Percentiles rank a stretch among this genome's conserved stretches.
phyloP scores from a whole-genome alignment of 2,797 vertebrate genomes.

The Smutsia gigantea region DNA sequence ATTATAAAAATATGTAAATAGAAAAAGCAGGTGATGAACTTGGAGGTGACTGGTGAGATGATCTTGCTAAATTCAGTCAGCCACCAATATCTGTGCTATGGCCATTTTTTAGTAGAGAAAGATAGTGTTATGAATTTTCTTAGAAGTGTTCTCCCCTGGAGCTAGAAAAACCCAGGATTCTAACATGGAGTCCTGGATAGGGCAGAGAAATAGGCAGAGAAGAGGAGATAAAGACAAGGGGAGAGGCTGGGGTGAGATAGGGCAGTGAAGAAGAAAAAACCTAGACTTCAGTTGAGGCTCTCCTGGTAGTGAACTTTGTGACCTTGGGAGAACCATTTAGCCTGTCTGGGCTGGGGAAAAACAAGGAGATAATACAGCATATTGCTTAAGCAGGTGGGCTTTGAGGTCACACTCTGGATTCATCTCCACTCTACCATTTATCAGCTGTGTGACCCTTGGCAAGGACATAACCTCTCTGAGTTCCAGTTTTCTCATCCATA shows the following conservation, averaged over 20 bases:
- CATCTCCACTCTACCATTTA: background rate
- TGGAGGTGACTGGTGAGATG: background rate
- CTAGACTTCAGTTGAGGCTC: background rate
- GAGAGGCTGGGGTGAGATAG: background rate
- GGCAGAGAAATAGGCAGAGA: too few species aligned
- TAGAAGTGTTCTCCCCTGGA: background rate
- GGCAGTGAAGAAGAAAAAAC: background rate
- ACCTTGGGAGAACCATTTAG: background rate
- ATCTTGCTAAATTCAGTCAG: background rate
- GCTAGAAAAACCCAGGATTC: background rate
- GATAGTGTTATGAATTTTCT: background rate
- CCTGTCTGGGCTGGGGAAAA: background rate
- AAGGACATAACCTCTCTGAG: background rate
- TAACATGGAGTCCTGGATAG: background rate
- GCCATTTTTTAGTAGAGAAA: background rate
- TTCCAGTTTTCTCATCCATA: background rate
- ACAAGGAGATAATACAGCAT: background rate
- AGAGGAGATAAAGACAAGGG: background rate
- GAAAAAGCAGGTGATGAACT: background rate
- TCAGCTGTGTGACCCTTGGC: background rate
- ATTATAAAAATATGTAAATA: background rate
- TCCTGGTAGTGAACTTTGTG: background rate
- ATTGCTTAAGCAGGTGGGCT: background rate
- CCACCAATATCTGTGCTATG: fast-evolving
- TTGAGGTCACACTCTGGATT: background rate